phyloP scores from a whole-genome alignment of 2,888 invertebrate genomes.

The Conomelus anceps region DNA sequence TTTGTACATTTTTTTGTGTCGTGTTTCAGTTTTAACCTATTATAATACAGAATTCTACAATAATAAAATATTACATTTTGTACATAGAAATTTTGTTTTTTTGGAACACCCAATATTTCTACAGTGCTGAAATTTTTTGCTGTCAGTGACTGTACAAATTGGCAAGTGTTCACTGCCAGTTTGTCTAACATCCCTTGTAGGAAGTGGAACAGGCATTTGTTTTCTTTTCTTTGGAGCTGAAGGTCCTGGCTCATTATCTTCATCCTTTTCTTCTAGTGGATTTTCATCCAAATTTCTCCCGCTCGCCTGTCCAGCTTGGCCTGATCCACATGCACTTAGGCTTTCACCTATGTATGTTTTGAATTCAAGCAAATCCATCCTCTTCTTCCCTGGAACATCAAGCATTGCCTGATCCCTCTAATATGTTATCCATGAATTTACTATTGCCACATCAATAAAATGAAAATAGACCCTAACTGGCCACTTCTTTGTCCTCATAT shows the following conservation, averaged over 20 bases:
- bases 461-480: constrained; percentile 1
- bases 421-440: constrained; percentile 1
- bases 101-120: background rate
- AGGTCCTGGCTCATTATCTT: constrained; percentile 2
- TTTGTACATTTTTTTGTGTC: no score
- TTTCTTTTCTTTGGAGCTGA: background rate
- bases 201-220: background rate
- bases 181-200: background rate
- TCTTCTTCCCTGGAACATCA: no score
- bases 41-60: no score
- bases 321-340: background rate
- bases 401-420: background rate
- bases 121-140: background rate
- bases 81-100: background rate
- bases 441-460: constrained; percentile 16
- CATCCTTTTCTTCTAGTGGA: background rate
- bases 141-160: background rate
- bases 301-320: background rate
- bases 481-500: constrained; percentile 14
- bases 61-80: background rate
- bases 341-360: no score
- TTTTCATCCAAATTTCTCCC: background rate
- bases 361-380: no score
- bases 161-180: background rate
- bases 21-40: no score